These are phyloP conservation scores for Leucopternis melanops DNA, from an alignment of 2,113 vertebrate genomes.

Conservation along the genomic window DNA sequence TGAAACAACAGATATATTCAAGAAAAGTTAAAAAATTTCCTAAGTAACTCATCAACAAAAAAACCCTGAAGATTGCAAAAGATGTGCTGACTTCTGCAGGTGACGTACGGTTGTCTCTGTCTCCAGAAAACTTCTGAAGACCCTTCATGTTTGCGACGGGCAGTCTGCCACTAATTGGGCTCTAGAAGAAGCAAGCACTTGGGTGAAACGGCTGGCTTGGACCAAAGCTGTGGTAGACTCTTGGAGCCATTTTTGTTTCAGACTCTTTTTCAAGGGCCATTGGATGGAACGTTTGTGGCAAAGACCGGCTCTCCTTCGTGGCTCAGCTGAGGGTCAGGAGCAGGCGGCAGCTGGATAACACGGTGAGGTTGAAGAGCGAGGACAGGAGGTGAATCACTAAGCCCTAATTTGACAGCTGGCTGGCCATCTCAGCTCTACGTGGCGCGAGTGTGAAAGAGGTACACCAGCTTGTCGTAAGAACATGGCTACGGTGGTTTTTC, in stretches of 20 bases:
- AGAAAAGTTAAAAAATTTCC: neutral
- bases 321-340: neutral
- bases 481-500: neutral
- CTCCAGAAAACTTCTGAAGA: neutral
- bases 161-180: neutral
- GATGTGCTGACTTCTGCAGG: neutral
- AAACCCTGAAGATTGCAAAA: neutral
- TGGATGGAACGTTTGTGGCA: accelerated
- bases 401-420: neutral
- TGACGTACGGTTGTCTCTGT: neutral
- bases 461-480: neutral
- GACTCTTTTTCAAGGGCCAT: neutral
- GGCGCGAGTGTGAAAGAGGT: neutral
- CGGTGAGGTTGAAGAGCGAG: neutral
- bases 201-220: neutral
- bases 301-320: neutral
- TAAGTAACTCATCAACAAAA: neutral
- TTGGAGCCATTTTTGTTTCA: neutral
- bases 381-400: neutral
- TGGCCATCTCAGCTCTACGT: neutral
- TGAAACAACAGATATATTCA: neutral
- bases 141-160: neutral
- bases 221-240: neutral
- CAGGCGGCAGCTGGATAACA: no score
- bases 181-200: neutral